These are phyloP conservation scores for Gyps fulvus DNA, from an alignment of 2,113 vertebrate species.

Conservation along the genomic window DNA sequence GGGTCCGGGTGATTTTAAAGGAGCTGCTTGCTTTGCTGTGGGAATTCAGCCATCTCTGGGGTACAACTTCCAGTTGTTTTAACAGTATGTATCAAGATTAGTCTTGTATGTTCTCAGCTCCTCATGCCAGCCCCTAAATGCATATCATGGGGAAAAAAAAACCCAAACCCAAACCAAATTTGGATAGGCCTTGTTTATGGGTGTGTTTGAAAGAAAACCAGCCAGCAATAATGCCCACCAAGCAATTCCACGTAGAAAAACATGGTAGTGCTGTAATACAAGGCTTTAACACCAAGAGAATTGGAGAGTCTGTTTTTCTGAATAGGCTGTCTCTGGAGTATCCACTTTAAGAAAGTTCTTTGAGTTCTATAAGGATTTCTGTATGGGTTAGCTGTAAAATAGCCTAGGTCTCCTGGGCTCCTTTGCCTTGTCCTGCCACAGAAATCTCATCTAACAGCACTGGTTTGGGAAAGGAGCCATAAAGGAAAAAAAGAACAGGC, in stretches of 20 bases:
- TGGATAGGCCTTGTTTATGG: neutral
- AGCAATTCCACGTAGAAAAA: neutral
- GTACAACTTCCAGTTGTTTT: neutral
- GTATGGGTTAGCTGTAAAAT: neutral
- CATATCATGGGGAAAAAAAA: neutral
- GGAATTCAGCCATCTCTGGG: neutral
- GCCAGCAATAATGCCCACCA: neutral
- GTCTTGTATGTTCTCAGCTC: neutral
- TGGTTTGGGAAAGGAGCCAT: conserved; percentile 57
- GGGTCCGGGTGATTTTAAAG: neutral
- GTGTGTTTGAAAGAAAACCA: neutral
- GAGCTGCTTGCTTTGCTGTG: neutral
- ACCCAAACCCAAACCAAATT: neutral
- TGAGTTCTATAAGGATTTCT: neutral
- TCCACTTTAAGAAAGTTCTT: neutral
- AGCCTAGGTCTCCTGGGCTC: neutral
- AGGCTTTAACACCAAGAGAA: neutral
- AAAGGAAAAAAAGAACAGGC: conserved; percentile 45
- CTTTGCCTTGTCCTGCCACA: conserved; percentile 17
- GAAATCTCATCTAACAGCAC: conserved; percentile 4
- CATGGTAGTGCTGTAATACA: neutral
- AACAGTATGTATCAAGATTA: neutral
- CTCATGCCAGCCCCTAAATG: neutral
- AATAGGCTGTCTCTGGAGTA: neutral
- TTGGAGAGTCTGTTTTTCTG: neutral